phyloP scores from a whole-genome alignment of 2,113 vertebrate genomes.

The Gallinago paraguaiae region DNA sequence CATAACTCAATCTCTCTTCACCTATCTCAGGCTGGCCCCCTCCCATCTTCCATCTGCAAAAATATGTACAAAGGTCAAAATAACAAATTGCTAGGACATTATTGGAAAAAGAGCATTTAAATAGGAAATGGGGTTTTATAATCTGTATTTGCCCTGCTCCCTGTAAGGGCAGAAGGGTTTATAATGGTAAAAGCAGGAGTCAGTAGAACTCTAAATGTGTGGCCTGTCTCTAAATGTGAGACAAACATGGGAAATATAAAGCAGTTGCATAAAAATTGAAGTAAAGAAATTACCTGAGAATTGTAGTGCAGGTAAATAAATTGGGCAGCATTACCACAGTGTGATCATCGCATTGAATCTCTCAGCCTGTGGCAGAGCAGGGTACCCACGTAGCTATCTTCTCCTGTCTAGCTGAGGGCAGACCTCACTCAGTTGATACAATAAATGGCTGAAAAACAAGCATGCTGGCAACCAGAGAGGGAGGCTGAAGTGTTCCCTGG shows the following conservation, averaged over 20 bases:
- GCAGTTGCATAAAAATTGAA: not conserved
- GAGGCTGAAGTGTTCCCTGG: not conserved
- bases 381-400: not conserved
- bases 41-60: not conserved
- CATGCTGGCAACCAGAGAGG: not conserved
- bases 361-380: not conserved
- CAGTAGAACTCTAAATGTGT: not conserved
- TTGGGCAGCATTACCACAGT: not conserved
- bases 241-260: not conserved
- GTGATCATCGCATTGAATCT: not conserved
- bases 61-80: conserved; percentile 11
- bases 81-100: not conserved
- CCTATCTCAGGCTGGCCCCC: not conserved
- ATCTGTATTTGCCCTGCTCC: not conserved
- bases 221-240: not conserved
- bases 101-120: not conserved
- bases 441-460: not conserved
- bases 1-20: not conserved
- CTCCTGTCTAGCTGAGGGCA: not conserved
- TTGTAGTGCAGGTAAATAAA: not conserved
- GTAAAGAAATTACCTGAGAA: not conserved
- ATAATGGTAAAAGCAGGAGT: not conserved
- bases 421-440: not conserved
- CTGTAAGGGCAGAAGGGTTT: not conserved
- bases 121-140: not conserved